Percentiles rank a stretch among this genome's conserved stretches.
Evolutionary conservation across 2,113 vertebrate genomes (phyloP).

Genomic region (Stegostoma tigrinum): DNA sequence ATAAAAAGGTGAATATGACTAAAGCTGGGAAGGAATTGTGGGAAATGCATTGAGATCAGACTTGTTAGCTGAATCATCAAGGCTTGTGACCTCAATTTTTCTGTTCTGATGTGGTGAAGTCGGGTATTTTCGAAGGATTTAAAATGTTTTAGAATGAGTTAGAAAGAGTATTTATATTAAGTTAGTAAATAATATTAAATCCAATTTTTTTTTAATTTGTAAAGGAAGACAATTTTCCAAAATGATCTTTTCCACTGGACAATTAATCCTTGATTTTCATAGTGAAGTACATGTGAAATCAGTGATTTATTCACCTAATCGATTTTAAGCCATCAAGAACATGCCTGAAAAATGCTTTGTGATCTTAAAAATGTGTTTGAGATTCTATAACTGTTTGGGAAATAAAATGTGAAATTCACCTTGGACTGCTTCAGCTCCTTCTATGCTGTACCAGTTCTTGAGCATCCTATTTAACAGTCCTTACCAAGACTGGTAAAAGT

Average conservation of each 20-base stretch:
- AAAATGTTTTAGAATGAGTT: background rate
- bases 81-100: background rate
- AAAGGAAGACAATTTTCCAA: background rate
- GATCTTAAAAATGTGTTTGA: background rate
- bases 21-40: background rate
- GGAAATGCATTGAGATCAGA: background rate
- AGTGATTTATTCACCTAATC: background rate
- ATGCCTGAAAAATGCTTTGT: background rate
- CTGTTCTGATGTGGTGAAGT: conserved; percentile 4
- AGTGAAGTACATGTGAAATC: background rate
- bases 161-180: background rate
- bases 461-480: background rate
- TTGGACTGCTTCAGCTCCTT: background rate
- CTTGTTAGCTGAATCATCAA: background rate
- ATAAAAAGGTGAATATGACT: background rate
- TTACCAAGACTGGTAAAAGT: background rate
- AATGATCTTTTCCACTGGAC: background rate
- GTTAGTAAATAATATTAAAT: background rate
- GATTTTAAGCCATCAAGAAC: background rate
- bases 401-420: background rate
- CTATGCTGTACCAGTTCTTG: background rate
- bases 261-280: background rate
- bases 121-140: background rate
- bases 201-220: background rate
- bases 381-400: background rate